Evolutionary conservation across 2,113 vertebrate species (phyloP).

Genomic region (Trematomus loennbergii): DNA sequence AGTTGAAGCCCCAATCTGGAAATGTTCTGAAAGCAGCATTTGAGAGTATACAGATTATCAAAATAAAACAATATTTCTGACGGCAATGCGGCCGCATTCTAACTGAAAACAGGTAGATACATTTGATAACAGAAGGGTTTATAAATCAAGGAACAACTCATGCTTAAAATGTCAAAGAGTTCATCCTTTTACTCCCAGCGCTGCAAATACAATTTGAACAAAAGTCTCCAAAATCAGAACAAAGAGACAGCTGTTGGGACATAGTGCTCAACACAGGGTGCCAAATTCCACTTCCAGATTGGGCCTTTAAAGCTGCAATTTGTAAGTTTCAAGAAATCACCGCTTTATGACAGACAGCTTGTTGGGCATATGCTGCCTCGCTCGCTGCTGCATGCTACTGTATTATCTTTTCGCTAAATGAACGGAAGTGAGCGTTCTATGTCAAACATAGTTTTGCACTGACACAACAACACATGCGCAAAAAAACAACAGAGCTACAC

Average conservation of each 20-base stretch:
- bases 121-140: conserved; percentile 45
- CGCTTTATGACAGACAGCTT: conserved; percentile 71
- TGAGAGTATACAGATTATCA: conserved; percentile 13
- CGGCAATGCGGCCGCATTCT: background rate
- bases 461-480: conserved; percentile 62
- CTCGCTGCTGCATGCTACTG: conserved; percentile 57
- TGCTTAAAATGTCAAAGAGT: conserved; percentile 19
- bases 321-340: conserved; percentile 79
- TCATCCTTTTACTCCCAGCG: conserved; percentile 14
- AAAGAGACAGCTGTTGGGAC: conserved; percentile 64
- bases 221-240: conserved; percentile 52
- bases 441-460: conserved; percentile 71
- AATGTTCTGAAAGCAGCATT: conserved; percentile 49
- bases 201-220: conserved; percentile 42
- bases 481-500: conserved; percentile 68
- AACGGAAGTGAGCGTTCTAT: conserved; percentile 57
- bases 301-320: conserved; percentile 83
- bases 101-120: conserved; percentile 25
- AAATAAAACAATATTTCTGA: background rate
- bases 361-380: conserved; percentile 65
- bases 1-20: conserved; percentile 78
- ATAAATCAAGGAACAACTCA: conserved; percentile 25
- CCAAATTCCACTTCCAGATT: conserved; percentile 78
- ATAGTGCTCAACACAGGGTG: conserved; percentile 45
- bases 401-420: conserved; percentile 61